A percentile compares a stretch with the other conserved stretches of the same genome.
Evolutionary conservation across 2,113 vertebrate genomes (phyloP).

Genomic region (Forbesichthys agassizii): DNA sequence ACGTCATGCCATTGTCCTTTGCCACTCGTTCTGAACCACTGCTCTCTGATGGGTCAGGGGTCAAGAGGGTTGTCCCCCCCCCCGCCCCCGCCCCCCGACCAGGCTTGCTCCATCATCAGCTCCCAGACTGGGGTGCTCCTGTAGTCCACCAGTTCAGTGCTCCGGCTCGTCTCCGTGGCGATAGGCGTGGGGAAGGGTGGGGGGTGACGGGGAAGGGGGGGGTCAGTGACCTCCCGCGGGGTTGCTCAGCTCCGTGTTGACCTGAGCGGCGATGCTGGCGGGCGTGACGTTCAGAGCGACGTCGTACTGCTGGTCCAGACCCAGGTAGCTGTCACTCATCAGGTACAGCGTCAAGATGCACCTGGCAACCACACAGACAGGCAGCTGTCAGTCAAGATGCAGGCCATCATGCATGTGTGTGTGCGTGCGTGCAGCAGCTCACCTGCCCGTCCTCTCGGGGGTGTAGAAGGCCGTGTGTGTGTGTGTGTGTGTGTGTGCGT

Average conservation of each 20-base stretch:
- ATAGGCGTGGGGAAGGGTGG: no score
- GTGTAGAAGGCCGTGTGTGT: constrained; percentile 88
- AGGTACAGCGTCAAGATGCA: constrained; percentile 96
- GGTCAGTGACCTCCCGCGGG: constrained; percentile 36
- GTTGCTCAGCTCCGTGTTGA: constrained; percentile 75
- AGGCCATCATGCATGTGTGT: not conserved
- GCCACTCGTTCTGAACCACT: no score
- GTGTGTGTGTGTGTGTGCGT: not conserved
- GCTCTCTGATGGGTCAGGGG: no score
- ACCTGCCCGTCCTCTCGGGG: constrained; percentile 89
- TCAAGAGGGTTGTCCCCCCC: no score
- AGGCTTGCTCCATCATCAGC: no score
- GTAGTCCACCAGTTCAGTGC: no score
- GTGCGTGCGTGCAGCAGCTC: constrained; percentile 43
- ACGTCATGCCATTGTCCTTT: no score
- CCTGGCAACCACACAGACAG: constrained; percentile 73
- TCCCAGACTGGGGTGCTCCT: no score
- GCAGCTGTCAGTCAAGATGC: not conserved
- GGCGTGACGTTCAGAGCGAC: constrained; percentile 84
- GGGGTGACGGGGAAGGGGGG: no score
- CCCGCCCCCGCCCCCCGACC: no score
- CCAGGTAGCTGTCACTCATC: constrained; percentile 98
- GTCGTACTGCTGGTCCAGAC: constrained; percentile 97
- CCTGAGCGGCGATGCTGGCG: constrained; percentile 73
- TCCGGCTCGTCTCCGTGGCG: not conserved